phyloP scores from a whole-genome alignment of 2,888 invertebrate species.

The Cephus runcator region DNA sequence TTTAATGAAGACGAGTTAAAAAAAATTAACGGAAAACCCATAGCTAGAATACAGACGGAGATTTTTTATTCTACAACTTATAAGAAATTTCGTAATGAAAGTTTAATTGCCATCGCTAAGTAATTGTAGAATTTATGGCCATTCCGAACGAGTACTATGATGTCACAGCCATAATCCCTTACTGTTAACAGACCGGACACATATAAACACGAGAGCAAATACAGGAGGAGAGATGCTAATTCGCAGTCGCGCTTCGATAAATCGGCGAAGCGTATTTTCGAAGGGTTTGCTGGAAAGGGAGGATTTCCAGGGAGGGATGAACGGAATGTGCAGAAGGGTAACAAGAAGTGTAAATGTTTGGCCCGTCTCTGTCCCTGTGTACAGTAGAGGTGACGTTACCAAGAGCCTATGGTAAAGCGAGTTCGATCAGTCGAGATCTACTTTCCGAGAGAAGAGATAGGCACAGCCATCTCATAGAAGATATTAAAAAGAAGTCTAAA shows the following conservation, averaged over 20 bases:
- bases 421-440: background rate
- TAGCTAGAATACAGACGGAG: too few relatives aligned
- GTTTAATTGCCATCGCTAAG: background rate
- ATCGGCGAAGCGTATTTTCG: conserved; percentile 51
- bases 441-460: background rate
- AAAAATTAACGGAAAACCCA: too few relatives aligned
- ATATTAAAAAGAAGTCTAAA: background rate
- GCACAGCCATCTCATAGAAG: background rate
- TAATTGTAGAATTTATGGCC: background rate
- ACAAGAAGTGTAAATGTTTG: conserved; percentile 47
- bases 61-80: too few relatives aligned
- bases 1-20: background rate
- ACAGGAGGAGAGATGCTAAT: conserved; percentile 41
- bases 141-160: background rate
- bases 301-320: conserved; percentile 9
- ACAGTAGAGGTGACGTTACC: background rate
- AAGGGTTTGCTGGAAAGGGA: conserved; percentile 9
- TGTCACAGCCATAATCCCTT: background rate
- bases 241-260: conserved; percentile 51
- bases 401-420: background rate
- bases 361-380: conserved; percentile 14
- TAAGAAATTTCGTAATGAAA: background rate
- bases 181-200: background rate
- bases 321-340: conserved; percentile 25
- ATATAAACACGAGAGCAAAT: background rate